Evolutionary conservation across 2,113 vertebrate species (phyloP), one percentile per base, ranked within the genome.

Genomic region (Mobula birostris): DNA sequence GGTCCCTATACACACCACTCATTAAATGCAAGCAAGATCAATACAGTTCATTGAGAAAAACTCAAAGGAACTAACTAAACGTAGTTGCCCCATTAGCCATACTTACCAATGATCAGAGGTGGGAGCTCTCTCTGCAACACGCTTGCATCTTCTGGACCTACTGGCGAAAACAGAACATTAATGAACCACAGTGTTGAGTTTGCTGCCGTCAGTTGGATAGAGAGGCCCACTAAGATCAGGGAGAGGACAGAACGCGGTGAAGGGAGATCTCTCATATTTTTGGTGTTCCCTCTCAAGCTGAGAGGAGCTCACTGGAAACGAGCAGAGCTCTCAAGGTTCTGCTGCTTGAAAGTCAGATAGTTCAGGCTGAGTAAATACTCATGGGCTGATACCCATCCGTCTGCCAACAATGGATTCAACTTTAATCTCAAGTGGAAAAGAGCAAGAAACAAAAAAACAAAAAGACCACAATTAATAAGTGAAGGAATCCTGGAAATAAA

Each of bases 341-440:
- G 70, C 27, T 24, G 48, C 24, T 74, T 56, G 36, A 27, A 32
- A 32, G 68, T 76, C 68, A 27, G 70, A 74, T 40, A 93, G 91
- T 93, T 29, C 91, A 76, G 70, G 40, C 68, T 93, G 91, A 76
- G 91, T 93, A 93, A 93, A 93, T 56, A 93, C 36, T 93, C 21
- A 74, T 90, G 61, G 91, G 91, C 91, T 93, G 91, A 93, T 93
- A 93, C 68, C 36, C 68, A 48, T 48, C 40, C 36, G 15, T 93
- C 70, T 93, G 91, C 91, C 91, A 56, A 93, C 91, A 93, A 93
- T 93, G 91, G 36, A 93, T 74, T 72, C 40, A 56, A 93, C 40
- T 93, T 27, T 90, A 66, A 90, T 90, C 61, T 90, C 85, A 90
- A 87, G 12, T 17, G 85, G 48, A 48, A 27, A 85, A 85, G 82